Percentiles rank a stretch among this genome's conserved stretches.
phyloP scores from a whole-genome alignment of 2,888 invertebrate species.

The Vanessa cardui region DNA sequence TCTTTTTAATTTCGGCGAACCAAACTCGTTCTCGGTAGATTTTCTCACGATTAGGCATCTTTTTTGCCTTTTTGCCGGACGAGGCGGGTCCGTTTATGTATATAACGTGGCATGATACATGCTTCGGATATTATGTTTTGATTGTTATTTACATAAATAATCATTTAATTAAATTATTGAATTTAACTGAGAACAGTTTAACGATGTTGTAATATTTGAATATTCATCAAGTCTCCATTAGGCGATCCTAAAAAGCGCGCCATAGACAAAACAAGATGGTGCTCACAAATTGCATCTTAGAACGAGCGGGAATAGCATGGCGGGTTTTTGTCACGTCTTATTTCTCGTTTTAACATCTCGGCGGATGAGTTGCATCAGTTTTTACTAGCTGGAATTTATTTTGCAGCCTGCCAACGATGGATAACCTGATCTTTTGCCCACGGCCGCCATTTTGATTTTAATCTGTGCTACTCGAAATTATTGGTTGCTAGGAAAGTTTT shows the following conservation, averaged over 20 bases:
- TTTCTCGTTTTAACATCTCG: constrained; percentile 64
- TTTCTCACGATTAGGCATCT: constrained; percentile 32
- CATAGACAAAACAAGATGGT: constrained; percentile 65
- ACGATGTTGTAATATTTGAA: not conserved
- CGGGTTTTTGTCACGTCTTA: constrained; percentile 56
- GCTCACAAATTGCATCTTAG: constrained; percentile 53
- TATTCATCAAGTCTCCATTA: constrained; percentile 14
- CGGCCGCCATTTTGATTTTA: constrained; percentile 73
- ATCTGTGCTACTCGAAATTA: constrained; percentile 73
- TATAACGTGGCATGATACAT: not conserved
- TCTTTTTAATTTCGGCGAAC: constrained; percentile 32
- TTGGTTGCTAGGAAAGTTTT: constrained; percentile 36
- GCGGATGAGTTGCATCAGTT: constrained; percentile 70
- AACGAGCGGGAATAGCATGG: constrained; percentile 42
- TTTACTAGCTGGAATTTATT: constrained; percentile 64
- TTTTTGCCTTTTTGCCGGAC: not conserved
- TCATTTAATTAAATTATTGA: no score
- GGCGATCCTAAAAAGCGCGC: constrained; percentile 24
- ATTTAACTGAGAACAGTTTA: no score
- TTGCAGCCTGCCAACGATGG: constrained; percentile 52
- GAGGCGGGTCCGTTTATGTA: constrained; percentile 17
- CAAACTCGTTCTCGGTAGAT: constrained; percentile 19
- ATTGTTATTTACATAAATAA: no score
- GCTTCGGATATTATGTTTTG: no score
- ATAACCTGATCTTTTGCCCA: constrained; percentile 62